Conservation (phyloP, 53 echinoderm and acorn worm species). For the Zoroaster sp. region DNA sequence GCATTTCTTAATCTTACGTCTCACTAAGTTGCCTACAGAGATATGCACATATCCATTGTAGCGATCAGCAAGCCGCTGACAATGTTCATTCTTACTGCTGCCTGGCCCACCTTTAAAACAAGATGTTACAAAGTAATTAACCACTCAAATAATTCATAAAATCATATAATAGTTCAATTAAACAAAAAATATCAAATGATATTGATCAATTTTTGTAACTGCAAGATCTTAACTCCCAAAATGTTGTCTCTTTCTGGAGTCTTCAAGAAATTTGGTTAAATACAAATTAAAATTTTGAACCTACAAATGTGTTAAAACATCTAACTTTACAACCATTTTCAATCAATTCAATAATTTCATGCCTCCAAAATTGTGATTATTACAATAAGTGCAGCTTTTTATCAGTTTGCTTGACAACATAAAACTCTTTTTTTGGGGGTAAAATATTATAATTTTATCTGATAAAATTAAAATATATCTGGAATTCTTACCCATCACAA, state of each 20-base stretch:
- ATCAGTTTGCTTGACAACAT: too few species aligned
- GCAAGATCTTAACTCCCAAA: too few species aligned
- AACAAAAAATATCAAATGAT: neutral
- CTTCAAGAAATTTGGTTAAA: neutral
- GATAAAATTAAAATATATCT: too few species aligned
- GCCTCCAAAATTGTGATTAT: too few species aligned
- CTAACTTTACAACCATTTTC: too few species aligned
- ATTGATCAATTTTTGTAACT: too few species aligned
- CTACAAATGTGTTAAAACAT: too few species aligned
- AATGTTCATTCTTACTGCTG: conserved; percentile 71
- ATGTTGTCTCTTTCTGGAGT: neutral
- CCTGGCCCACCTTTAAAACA: conserved; percentile 89
- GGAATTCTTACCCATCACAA: conserved; percentile 75
- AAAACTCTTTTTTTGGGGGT: too few species aligned
- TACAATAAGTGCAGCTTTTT: too few species aligned
- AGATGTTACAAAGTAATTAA: neutral
- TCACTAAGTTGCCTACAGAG: conserved; percentile 72
- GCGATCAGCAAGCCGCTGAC: conserved; percentile 66
- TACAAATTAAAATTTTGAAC: neutral
- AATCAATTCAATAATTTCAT: too few species aligned
- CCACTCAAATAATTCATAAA: neutral
- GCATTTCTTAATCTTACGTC: conserved; percentile 53
- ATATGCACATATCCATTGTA: conserved; percentile 79
- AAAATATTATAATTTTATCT: too few species aligned
- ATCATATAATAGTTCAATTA: neutral